Percentiles rank a stretch among this genome's conserved stretches.
These are phyloP conservation scores for Drosophila algonquin DNA, from an alignment of 2,888 invertebrate species.

Conservation along the genomic window DNA sequence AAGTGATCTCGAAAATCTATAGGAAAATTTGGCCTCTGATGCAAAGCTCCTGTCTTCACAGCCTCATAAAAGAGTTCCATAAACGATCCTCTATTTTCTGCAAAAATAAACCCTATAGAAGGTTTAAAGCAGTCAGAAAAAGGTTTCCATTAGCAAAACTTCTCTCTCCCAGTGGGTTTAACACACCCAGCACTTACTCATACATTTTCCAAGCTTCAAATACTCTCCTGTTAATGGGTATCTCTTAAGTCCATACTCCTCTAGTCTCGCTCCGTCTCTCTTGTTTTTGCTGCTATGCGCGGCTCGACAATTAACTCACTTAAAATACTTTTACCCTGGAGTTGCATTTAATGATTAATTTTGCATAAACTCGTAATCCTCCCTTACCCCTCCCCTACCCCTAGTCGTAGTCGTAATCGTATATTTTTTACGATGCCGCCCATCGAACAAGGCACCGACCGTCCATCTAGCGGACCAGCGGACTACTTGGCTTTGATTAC, in stretches of 20 bases:
- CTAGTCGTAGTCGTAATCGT: not conserved
- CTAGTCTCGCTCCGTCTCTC: too few species aligned
- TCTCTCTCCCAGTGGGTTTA: not conserved
- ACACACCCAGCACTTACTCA: too few species aligned
- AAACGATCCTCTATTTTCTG: too few species aligned
- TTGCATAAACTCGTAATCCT: slow-evolving; percentile 1
- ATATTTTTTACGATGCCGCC: not conserved
- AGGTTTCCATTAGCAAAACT: not conserved
- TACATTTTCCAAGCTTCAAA: too few species aligned
- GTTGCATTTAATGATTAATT: slow-evolving; percentile 62
- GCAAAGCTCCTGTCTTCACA: too few species aligned
- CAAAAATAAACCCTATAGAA: too few species aligned
- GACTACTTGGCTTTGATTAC: slow-evolving; percentile 56
- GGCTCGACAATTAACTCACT: slow-evolving; percentile 61
- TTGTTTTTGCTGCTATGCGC: slow-evolving; percentile 9
- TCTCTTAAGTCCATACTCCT: too few species aligned
- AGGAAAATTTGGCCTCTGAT: too few species aligned
- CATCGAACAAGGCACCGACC: slow-evolving; percentile 37
- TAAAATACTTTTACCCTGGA: slow-evolving; percentile 61
- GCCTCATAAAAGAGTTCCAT: too few species aligned
- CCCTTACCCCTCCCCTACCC: not conserved
- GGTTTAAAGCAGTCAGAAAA: not conserved
- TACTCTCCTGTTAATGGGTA: too few species aligned
- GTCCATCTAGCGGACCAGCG: not conserved
- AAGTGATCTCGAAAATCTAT: too few species aligned